Evolutionary conservation across 2,888 invertebrate species (phyloP).

Genomic region (Agrilus cyanescens): DNA sequence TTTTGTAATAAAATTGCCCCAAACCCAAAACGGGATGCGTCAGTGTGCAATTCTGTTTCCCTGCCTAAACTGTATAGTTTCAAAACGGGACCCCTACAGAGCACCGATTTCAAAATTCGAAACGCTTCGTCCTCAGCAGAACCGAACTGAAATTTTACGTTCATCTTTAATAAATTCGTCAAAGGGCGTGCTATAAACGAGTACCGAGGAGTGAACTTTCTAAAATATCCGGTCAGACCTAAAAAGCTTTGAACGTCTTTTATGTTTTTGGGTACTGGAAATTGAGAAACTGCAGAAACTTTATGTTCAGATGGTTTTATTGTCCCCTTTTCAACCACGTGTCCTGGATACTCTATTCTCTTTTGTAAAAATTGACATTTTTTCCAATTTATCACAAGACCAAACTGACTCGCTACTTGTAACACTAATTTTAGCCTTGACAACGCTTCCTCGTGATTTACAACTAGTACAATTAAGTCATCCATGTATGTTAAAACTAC

Average conservation of each 20-base stretch:
- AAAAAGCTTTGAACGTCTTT: constrained; percentile 6
- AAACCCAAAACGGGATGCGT: constrained; percentile 18
- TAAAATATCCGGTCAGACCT: constrained; percentile 5
- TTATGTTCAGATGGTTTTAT: background rate
- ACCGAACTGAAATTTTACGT: background rate
- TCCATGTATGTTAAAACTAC: constrained; percentile 10
- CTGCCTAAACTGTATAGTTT: background rate
- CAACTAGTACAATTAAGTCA: constrained; percentile 13
- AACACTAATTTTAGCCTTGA: constrained; percentile 20
- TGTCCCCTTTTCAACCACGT: background rate
- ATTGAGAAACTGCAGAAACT: background rate
- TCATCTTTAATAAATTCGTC: constrained; percentile 1
- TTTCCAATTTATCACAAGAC: constrained; percentile 23
- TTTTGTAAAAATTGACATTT: constrained; percentile 26
- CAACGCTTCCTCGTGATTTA: constrained; percentile 17
- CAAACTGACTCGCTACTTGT: constrained; percentile 15
- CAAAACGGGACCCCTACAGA: background rate
- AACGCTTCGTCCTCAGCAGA: background rate
- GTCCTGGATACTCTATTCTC: constrained; percentile 5
- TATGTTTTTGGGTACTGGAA: constrained; percentile 1
- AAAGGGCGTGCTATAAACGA: constrained; percentile 1
- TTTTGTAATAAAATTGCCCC: constrained; percentile 21
- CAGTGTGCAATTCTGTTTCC: constrained; percentile 15
- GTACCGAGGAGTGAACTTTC: constrained; percentile 2
- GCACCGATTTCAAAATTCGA: background rate